Evolutionary conservation across 2,113 vertebrate genomes (phyloP).

Genomic region (Sylvietta virens): DNA sequence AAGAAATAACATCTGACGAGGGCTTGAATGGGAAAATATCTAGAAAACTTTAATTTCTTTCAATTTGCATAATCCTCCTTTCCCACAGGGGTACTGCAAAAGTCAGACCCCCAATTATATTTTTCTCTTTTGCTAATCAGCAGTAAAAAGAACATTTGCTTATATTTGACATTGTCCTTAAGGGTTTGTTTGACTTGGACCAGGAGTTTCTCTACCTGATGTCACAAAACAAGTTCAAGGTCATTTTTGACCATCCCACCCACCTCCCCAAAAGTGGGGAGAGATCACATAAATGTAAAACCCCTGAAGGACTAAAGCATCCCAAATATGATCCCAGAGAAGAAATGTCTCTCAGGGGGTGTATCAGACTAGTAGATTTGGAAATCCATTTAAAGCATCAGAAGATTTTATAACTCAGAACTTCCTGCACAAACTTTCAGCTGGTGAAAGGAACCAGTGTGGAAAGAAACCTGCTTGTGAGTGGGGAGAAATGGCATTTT

Average conservation of each 20-base stretch:
- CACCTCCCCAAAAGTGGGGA: neutral
- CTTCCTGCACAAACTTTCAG: neutral
- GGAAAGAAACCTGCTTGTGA: neutral
- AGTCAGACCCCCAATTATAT: neutral
- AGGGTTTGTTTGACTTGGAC: neutral
- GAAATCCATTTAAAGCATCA: neutral
- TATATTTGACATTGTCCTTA: neutral
- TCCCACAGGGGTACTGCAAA: neutral
- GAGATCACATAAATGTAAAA: neutral
- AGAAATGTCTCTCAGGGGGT: neutral
- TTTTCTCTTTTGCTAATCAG: neutral
- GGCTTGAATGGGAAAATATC: neutral
- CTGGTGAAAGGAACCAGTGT: neutral
- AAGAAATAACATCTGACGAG: neutral
- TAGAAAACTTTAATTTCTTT: neutral
- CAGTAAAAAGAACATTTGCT: neutral
- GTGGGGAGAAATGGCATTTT: neutral
- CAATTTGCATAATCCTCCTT: neutral
- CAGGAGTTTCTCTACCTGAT: neutral
- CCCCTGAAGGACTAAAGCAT: neutral
- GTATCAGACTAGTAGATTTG: neutral
- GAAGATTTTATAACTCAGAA: neutral
- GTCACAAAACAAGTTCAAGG: neutral
- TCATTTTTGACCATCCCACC: neutral
- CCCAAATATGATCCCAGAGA: neutral